Base-by-base conservation (phyloP, 2,113 vertebrate species). In the Tachysurus vachellii region DNA sequence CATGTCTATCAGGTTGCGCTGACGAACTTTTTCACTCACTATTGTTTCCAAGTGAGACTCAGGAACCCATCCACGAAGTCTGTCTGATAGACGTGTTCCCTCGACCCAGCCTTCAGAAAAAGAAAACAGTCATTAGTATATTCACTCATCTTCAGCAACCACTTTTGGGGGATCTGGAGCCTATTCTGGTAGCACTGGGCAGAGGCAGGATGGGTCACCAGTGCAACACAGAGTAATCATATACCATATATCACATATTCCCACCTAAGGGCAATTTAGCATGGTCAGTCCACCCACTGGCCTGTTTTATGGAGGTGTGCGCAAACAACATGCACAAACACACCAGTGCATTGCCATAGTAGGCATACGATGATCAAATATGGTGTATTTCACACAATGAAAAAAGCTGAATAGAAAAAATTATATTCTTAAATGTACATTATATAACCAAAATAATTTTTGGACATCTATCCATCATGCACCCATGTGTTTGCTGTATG, bases 21-120 rank as follows among this genome's bases (percentile, higher is more conserved):
- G 93, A 12, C 96, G 94, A 0, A 95, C 95, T 0, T 95, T 95
- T 31, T 93, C 91, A 91, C 95, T 98, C 89, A 87, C 94, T 91
- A 99, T 99, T 68, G 91, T 92, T 81, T 98, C 96, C 91, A 99
- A 95, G 0, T 99, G 95, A 11, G 95, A 94, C 0, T 93, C 50
- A 0, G 97, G 97, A 44, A 97, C 96, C 98, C 98, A 99, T 77
- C 98, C 98, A 85, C 92, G 95, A 64, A 98, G 97, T 6, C 96
- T 92, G 86, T 99, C 98, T 0, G 97, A 97, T 53, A 99, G 95
- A 75, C 95, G 96, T 59, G 97, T 94, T 64, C 97, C 98, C 91
- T 98, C 96, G 5, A 99, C 95, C 98, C 98, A 99, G 76, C 97
- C 98, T 99, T 91, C 26, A 75, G 5, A 50, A 84, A 87, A 31